A percentile compares a stretch with the other conserved stretches of the same genome.
phyloP scores from a whole-genome alignment of 2,797 vertebrate genomes.

The Poeciliopsis presidionis region DNA sequence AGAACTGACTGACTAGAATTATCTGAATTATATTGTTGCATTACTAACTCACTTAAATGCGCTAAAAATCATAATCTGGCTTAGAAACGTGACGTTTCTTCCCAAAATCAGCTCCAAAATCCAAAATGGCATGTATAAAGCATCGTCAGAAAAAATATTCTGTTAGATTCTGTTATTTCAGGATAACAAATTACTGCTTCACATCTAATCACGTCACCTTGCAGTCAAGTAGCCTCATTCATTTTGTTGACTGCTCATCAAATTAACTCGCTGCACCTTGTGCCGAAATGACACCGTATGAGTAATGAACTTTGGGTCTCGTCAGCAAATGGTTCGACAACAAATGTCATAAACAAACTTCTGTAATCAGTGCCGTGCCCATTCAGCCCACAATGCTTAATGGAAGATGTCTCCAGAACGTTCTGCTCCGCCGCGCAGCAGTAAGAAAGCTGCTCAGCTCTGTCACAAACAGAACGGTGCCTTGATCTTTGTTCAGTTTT shows the following conservation, averaged over 20 bases:
- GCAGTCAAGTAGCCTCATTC: constrained; percentile 45
- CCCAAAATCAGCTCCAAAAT: neutral
- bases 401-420: neutral
- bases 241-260: constrained; percentile 56
- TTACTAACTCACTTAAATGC: neutral
- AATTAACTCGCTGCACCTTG: constrained; percentile 45
- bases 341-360: constrained; percentile 18
- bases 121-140: neutral
- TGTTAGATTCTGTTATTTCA: constrained; percentile 1
- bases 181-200: constrained; percentile 49
- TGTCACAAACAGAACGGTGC: neutral
- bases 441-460: neutral
- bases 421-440: neutral
- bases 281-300: constrained; percentile 25
- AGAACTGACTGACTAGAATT: no score
- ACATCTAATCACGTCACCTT: constrained; percentile 46
- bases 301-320: constrained; percentile 47
- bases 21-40: neutral
- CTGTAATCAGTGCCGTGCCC: constrained; percentile 7
- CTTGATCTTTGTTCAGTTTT: constrained; percentile 3
- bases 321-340: constrained; percentile 32
- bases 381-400: constrained; percentile 15
- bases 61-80: neutral
- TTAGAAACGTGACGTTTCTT: neutral
- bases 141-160: no score